phyloP scores from a whole-genome alignment of 1,140 invertebrate genomes.

The Drosophila nigromelanica region DNA sequence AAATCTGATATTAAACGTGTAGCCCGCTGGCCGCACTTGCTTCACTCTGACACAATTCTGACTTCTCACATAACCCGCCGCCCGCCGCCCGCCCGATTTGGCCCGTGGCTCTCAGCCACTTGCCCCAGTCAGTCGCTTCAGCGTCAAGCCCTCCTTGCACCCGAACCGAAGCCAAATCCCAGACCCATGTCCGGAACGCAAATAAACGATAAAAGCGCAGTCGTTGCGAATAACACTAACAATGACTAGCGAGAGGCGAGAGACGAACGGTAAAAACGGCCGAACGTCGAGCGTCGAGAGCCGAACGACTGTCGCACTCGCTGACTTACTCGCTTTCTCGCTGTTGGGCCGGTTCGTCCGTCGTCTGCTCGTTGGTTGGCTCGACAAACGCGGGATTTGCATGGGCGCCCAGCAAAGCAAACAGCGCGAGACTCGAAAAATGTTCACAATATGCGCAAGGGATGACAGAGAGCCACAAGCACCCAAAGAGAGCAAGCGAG shows the following conservation, averaged over 20 bases:
- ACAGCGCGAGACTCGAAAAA: conserved; percentile 20
- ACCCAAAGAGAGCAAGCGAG: not conserved
- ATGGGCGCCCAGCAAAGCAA: conserved; percentile 68
- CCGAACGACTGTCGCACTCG: conserved; percentile 33
- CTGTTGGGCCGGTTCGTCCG: conserved; percentile 51
- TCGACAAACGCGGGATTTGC: conserved; percentile 80
- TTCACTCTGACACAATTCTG: conserved; percentile 47
- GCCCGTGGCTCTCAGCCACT: conserved; percentile 32
- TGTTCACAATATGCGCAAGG: conserved; percentile 41
- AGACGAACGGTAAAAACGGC: not conserved
- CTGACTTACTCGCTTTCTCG: conserved; percentile 46
- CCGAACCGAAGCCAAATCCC: conserved; percentile 45
- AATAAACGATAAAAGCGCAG: conserved; percentile 82
- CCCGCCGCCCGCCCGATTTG: conserved; percentile 6
- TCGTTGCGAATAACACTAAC: conserved; percentile 77
- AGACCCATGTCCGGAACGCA: conserved; percentile 56
- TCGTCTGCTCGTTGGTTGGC: conserved; percentile 67
- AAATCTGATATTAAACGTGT: conserved; percentile 20
- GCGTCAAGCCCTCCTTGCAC: conserved; percentile 14
- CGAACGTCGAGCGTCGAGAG: not conserved
- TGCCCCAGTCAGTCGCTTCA: conserved; percentile 34
- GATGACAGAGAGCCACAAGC: conserved; percentile 10
- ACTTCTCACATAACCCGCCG: conserved; percentile 33
- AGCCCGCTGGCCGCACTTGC: conserved; percentile 28
- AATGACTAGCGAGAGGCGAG: conserved; percentile 69